Base-by-base conservation (phyloP, 2,888 invertebrate species). In the Hyalella azteca region DNA sequence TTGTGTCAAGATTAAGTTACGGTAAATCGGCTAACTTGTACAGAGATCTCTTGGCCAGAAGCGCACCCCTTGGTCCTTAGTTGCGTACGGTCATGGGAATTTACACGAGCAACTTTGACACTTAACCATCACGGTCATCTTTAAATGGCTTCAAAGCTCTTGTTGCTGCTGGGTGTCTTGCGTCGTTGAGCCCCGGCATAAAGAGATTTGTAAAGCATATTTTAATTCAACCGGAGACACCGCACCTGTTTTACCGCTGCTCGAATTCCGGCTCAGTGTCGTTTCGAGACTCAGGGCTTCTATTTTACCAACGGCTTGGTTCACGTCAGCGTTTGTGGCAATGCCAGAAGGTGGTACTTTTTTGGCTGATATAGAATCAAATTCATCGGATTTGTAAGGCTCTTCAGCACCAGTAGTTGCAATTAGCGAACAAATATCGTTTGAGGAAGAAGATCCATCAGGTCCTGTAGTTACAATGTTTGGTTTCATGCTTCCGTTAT, bases 1-100 rank as follows among this genome's bases (percentile, higher is more conserved):
- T 66, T 66, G 66, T 36, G 66, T 15, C 32, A 13, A 5, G 66
- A 11, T 32, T 66, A 36, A 36, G 66, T 32, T 19, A 36, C 36
- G 29, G n/a, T 66, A 32, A 36, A 66, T 66, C 66, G 66, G 11
- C n/a, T 66, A 66, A 66, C 36, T 66, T 66, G 66, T 66, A 36
- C 36, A 36, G 29, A 66, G n/a, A 36, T 36, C 36, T 54, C 54
- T 54, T 29, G 29, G 29, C 66, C 66, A n/a, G 13, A 66, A 66
- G 66, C 66, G 29, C 36, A 22, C 54, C 11, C 11, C 15, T 45
- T 45, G 66, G 36, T 36, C 29, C 66, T 11, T 36, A 36, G 32
- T 66, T 32, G 66, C 36, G 19, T 66, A 36, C 22, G 54, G 29
- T 29, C 54, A 11, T 29, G 22, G 22, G 54, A 54, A 54, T 54